Base-by-base conservation (phyloP, 2,113 vertebrate species). In the Rhagologus leucostigma region DNA sequence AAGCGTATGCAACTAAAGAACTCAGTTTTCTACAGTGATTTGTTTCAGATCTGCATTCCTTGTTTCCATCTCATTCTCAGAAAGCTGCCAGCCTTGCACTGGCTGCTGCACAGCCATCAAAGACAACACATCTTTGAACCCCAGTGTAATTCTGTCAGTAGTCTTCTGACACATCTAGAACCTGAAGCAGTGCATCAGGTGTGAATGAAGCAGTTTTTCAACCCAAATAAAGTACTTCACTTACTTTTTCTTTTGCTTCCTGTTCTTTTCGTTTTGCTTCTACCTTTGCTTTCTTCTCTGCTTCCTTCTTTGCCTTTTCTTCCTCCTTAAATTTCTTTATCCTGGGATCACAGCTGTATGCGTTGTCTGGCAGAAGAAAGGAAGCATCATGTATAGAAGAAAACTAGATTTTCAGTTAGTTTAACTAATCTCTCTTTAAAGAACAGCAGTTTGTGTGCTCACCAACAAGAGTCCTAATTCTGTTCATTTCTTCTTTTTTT, bases 311-410 rank as follows among this genome's bases (percentile, higher is more conserved):
- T 86, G 99, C 98, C 50, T 99, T 99, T 97, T 99, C 99, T 74
- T 99, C 99, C 50, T 99, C 99, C 93, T 99, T 99, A 94, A 99
- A 99, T 95, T 99, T 99, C 97, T 99, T 99, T 98, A 99, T 99
- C 90, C 99, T 98, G 57, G 99, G 99, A 97, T 99, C 99, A 90
- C 98, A 99, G 93, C 98, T 98, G 95, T 99, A 99, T 32, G 99
- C 99, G 23, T 98, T 99, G 92, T 99, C 99, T 99, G 97, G 33
- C 53, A 96, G 84, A 92, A 94, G 92, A 93, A 92, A 95, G 22
- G 18, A 95, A 47, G 39, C 35, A 78, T 68, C n/a, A 50, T 1
- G 7, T 47, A 49, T 27, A 77, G 37, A 76, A 84, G 80, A 81
- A 75, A 78, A 70, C 11, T 29, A 56, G 47, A 79, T 87, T 74